A percentile compares a stretch with the other conserved stretches of the same genome.
phyloP scores from a whole-genome alignment of 2,888 invertebrate genomes.

The Anodontia alba region DNA sequence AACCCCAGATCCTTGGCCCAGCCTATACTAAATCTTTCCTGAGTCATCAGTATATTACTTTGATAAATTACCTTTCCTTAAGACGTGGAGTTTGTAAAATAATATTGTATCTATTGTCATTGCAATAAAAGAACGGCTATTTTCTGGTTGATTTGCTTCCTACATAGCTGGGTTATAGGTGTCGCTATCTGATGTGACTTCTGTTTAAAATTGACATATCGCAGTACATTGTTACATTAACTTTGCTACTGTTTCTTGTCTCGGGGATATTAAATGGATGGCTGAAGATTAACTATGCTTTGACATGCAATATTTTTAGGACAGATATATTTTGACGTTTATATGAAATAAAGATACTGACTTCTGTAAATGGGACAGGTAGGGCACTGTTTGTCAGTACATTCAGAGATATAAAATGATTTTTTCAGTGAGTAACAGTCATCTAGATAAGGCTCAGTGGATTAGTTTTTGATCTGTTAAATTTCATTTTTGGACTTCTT shows the following conservation, averaged over 20 bases:
- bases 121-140: slow-evolving; percentile 30
- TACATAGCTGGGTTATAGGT: neutral
- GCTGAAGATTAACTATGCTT: slow-evolving; percentile 10
- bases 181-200: slow-evolving; percentile 37
- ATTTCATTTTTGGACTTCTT: too few relatives aligned
- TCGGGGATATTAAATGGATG: slow-evolving; percentile 8
- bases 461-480: too few relatives aligned
- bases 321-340: neutral
- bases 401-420: too few relatives aligned
- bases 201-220: slow-evolving; percentile 32
- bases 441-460: too few relatives aligned
- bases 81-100: neutral
- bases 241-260: slow-evolving; percentile 39
- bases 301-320: slow-evolving; percentile 1
- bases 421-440: too few relatives aligned
- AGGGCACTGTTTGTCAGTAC: too few relatives aligned
- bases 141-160: slow-evolving; percentile 28
- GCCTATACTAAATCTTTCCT: too few relatives aligned
- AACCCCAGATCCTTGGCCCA: too few relatives aligned
- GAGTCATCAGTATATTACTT: too few relatives aligned
- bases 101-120: neutral
- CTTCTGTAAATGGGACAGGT: too few relatives aligned
- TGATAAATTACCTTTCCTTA: too few relatives aligned
- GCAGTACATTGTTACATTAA: slow-evolving; percentile 30
- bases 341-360: too few relatives aligned